phyloP scores from a whole-genome alignment of 1,140 invertebrate genomes.

The Drosophila sp. region DNA sequence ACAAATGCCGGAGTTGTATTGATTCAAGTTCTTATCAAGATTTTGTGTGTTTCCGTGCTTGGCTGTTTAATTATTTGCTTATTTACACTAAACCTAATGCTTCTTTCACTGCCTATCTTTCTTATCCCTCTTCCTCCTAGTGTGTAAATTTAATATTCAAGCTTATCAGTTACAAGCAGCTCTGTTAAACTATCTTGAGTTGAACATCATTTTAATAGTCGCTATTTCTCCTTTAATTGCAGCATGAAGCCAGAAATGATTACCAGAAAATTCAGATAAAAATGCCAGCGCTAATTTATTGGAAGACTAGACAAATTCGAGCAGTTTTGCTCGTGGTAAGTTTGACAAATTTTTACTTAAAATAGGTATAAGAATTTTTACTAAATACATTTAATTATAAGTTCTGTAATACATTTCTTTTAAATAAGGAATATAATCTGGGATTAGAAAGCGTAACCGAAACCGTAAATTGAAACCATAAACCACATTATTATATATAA shows the following conservation, averaged over 20 bases:
- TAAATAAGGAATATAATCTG: no score
- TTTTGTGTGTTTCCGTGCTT: neutral
- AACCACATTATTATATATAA: no score
- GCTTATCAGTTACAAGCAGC: constrained; percentile 3
- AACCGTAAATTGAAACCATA: no score
- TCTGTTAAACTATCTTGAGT: neutral
- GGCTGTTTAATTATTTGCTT: constrained; percentile 19
- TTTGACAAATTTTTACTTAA: constrained; percentile 7
- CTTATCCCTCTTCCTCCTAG: neutral
- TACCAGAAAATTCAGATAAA: constrained; percentile 79
- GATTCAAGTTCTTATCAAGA: constrained; percentile 35
- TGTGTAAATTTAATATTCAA: constrained; percentile 3
- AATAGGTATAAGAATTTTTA: neutral
- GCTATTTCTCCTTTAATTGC: constrained; percentile 25
- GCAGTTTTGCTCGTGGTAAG: constrained; percentile 75
- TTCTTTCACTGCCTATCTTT: no score
- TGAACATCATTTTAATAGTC: constrained; percentile 5
- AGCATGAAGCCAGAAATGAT: constrained; percentile 74
- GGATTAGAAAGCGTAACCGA: no score
- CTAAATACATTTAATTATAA: neutral
- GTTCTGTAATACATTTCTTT: neutral
- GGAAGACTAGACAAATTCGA: constrained; percentile 62
- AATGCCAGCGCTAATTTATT: constrained; percentile 68
- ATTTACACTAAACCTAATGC: constrained; percentile 23
- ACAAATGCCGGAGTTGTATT: constrained; percentile 34